Percentiles rank a stretch among this genome's conserved stretches.
Evolutionary conservation across 2,797 vertebrate genomes (phyloP).

Genomic region (Helarctos malayanus): DNA sequence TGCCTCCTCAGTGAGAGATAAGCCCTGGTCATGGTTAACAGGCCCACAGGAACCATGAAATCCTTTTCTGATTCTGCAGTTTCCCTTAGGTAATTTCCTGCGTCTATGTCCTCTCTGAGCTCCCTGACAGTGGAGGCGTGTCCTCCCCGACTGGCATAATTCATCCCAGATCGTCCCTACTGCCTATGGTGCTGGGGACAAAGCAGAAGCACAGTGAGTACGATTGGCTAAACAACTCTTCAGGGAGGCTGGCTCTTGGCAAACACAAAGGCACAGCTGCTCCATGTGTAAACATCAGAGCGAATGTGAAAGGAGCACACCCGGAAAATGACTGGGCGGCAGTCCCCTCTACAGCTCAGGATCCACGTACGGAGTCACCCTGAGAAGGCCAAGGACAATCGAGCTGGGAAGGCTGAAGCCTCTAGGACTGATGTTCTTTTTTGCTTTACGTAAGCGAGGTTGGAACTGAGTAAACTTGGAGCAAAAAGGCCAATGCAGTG

Average conservation of each 20-base stretch:
- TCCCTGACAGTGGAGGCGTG: background rate
- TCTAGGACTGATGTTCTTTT: background rate
- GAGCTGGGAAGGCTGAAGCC: background rate
- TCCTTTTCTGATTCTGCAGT: background rate
- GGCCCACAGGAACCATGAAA: background rate
- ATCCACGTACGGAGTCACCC: fast-evolving
- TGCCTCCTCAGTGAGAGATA: background rate
- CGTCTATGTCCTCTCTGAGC: background rate
- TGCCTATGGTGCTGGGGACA: background rate
- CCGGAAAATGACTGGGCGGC: background rate
- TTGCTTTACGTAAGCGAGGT: background rate
- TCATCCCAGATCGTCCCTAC: fast-evolving
- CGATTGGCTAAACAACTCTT: background rate
- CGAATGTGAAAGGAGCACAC: background rate
- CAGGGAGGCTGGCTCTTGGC: background rate
- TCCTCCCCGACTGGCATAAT: background rate
- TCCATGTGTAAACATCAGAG: background rate
- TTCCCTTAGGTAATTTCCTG: background rate
- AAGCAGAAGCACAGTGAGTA: background rate
- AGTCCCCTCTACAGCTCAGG: background rate
- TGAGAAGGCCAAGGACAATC: fast-evolving
- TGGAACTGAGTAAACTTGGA: background rate
- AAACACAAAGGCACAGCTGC: background rate
- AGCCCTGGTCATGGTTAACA: background rate
- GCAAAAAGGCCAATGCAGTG: background rate